Conservation (phyloP, 2,888 invertebrate species). For the Callosobruchus maculatus region DNA sequence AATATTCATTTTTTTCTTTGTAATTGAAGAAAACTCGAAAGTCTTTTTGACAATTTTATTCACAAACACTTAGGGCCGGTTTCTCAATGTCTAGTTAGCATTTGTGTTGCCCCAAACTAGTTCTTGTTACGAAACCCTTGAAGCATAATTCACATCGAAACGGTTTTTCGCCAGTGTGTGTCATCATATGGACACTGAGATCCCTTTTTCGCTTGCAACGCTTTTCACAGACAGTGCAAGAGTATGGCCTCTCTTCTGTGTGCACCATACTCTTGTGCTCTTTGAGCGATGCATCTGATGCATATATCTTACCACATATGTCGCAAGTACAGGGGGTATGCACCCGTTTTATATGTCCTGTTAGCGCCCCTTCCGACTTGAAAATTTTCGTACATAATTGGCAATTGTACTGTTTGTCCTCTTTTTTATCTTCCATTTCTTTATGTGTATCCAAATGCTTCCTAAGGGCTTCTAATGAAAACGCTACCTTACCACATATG, state of each 20-base stretch:
- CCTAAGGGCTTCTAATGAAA: constrained; percentile 9
- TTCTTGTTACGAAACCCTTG: too few relatives aligned
- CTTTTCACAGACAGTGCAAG: background rate
- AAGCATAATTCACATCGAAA: background rate
- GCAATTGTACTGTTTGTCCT: background rate
- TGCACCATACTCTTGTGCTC: background rate
- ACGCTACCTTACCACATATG: constrained; percentile 35
- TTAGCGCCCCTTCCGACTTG: background rate
- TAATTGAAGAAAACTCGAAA: too few relatives aligned
- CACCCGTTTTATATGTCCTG: background rate
- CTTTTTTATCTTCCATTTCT: background rate
- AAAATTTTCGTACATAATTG: background rate
- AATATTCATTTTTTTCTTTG: too few relatives aligned
- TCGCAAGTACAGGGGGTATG: background rate
- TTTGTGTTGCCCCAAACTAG: too few relatives aligned
- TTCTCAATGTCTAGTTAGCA: too few relatives aligned
- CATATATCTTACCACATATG: background rate
- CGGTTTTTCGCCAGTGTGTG: background rate
- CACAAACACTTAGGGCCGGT: too few relatives aligned
- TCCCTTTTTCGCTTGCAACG: background rate
- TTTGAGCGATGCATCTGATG: background rate
- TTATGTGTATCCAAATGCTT: background rate
- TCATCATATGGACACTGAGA: background rate
- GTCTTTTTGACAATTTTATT: too few relatives aligned
- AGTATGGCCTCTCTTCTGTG: background rate